A percentile compares a stretch with the other conserved stretches of the same genome.
Conservation (phyloP, 1,140 invertebrate species). For the Callitettix versicolor region DNA sequence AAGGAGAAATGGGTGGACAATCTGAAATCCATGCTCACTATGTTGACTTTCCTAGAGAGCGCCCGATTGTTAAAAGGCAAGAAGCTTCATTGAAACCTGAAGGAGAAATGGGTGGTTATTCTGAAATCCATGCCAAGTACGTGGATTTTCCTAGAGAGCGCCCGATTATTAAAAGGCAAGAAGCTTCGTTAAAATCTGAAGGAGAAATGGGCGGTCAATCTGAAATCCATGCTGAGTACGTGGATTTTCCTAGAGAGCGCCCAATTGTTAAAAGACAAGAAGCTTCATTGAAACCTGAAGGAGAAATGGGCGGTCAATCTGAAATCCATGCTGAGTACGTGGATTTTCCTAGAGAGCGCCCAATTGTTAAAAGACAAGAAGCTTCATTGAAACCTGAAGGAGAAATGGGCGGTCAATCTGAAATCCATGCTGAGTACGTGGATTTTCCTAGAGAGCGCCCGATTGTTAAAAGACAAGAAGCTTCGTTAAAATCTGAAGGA, state of each 20-base stretch:
- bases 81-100: conserved; percentile 17
- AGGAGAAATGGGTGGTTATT: conserved; percentile 9
- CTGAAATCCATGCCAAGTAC: conserved; percentile 16
- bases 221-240: conserved; percentile 13
- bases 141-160: conserved; percentile 20
- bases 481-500: conserved; percentile 21
- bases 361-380: conserved; percentile 2
- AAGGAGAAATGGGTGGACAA: conserved; percentile 18
- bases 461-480: conserved; percentile 10
- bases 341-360: conserved; percentile 14
- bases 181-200: conserved; percentile 19
- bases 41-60: conserved; percentile 10
- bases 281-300: conserved; percentile 21
- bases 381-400: conserved; percentile 21
- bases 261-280: conserved; percentile 13
- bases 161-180: conserved; percentile 11
- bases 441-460: conserved; percentile 21
- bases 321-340: conserved; percentile 17
- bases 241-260: conserved; percentile 16
- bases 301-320: conserved; percentile 14
- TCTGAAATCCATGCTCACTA: conserved; percentile 19
- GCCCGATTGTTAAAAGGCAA: conserved; percentile 5
- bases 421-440: conserved; percentile 16
- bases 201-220: conserved; percentile 16
- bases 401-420: conserved; percentile 15